Evolutionary conservation across 2,113 vertebrate species (phyloP), one percentile per base, ranked within the genome.

Genomic region (Forbesichthys papilliferus): DNA sequence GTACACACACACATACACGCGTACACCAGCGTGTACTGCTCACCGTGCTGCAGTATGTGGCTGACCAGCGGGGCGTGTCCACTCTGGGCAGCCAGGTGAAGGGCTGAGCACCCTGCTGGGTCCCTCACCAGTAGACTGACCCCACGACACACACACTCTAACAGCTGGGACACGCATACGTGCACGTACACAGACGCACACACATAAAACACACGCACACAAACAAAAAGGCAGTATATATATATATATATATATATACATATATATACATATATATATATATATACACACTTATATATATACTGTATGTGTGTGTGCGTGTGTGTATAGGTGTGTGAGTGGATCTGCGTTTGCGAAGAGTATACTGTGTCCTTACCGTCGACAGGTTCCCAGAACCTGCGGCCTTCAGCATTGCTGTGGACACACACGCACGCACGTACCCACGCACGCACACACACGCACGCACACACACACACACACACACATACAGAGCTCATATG

Each of bases 1-100:
- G 33, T 48, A 66, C 33, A 13, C 51, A 18, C 36, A 58, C 64
- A 46, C 64, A 54, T 49, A 14, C 49, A 12, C 34, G 18, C 34
- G 11, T 0, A 13, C 65, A 48, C 46, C n/a, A 12, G 49, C 54
- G 49, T 7, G 48, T 0, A 11, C 33, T 14, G 84, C 95, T 95
- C 86, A 98, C 97, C 95, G 0, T 96, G 94, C 18, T 96, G 95
- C 71, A 98, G 91, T 54, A 98, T 96, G 81, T 94, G 96, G 84
- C 94, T 91, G 82, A 98, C 94, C 33, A 97, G 88, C 27, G 95
- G 92, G 0, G 91, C 7, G 0, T 95, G 95, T 66, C 96, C 97
- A 0, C 90, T 92, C 88, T 94, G 95, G 47, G 96, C 93, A 48
- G 97, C 94, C 0, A 94, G 83, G 83, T 98, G 97, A 72, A 98